Evolutionary conservation across 53 echinoderm and acorn worm species (phyloP).

Genomic region (Echinarachnius parma): DNA sequence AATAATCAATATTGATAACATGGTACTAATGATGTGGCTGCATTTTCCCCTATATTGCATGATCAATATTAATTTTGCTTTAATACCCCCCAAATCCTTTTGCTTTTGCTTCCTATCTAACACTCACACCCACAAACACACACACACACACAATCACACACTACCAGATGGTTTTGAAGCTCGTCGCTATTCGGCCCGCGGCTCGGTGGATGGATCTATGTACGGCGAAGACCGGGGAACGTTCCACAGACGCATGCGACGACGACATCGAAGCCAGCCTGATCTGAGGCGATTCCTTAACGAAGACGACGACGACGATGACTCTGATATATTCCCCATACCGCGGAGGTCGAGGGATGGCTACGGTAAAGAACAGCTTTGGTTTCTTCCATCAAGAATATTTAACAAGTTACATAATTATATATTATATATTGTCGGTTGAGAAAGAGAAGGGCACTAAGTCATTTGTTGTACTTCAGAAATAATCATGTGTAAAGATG

Average conservation of each 20-base stretch:
- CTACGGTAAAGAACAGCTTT: constrained; percentile 31
- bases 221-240: constrained; percentile 9
- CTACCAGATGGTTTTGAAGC: constrained; percentile 43
- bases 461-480: too few relatives aligned
- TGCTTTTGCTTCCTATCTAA: constrained; percentile 33
- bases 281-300: constrained; percentile 18
- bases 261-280: constrained; percentile 40
- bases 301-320: constrained; percentile 37
- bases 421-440: too few relatives aligned
- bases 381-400: neutral
- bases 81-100: too few relatives aligned
- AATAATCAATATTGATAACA: too few relatives aligned
- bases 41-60: too few relatives aligned
- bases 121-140: neutral
- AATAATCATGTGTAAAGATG: too few relatives aligned
- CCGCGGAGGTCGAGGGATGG: constrained; percentile 44
- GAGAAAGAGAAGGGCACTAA: too few relatives aligned
- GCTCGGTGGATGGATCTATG: constrained; percentile 20
- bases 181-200: constrained; percentile 30
- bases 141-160: too few relatives aligned
- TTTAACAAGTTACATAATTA: too few relatives aligned
- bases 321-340: constrained; percentile 58
- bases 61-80: too few relatives aligned
- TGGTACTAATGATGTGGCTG: too few relatives aligned
- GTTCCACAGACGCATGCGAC: constrained; percentile 29